Evolutionary conservation across 2,797 vertebrate species (phyloP), one percentile per base, ranked within the genome.

Genomic region (Channa striata): DNA sequence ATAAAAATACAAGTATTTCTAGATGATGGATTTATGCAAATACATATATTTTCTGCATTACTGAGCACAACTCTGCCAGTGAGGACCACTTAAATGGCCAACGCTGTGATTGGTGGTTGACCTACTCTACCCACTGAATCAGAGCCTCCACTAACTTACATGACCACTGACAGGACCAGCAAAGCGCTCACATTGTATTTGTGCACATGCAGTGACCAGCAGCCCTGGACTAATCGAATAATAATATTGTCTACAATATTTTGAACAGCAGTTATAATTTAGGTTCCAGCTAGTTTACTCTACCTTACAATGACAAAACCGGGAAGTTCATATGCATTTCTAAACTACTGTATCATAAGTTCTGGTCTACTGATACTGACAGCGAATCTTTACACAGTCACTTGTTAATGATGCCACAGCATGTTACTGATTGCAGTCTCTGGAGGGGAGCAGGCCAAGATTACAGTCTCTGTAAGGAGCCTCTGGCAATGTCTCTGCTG

Each of bases 381-480:
- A 71, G 69, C 50, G 68, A 67, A 81, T 81, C 71, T 83, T 83
- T 59, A 75, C 66, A 54, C 70, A 76, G 77, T 53, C 69, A 68
- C 83, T 85, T 68, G 75, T 81, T 90, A 90, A 86, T 86, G 90
- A 86, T 56, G 63, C 64, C 91, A 51, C 91, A 91, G 90, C 87
- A 20, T 87, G 90, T 77, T 61, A 79, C 90, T 91, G 91, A 92
- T 92, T 92, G 85, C 90, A 77, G 81, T 69, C 82, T 87, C 81
- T 85, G 82, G 77, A 87, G 81, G 88, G 79, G 74, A 87, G 78
- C 46, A 34, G 72, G 75, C 69, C 75, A 52, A 82, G 83, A 90
- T 90, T 89, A 84, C 64, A 64, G 69, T 78, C 91, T 87, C 88
- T 75, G 82, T 83, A 58, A 89, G 87, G 82, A 83, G 87, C 81